Conservation (phyloP, 2,888 invertebrate species). For the Volucella inflata region DNA sequence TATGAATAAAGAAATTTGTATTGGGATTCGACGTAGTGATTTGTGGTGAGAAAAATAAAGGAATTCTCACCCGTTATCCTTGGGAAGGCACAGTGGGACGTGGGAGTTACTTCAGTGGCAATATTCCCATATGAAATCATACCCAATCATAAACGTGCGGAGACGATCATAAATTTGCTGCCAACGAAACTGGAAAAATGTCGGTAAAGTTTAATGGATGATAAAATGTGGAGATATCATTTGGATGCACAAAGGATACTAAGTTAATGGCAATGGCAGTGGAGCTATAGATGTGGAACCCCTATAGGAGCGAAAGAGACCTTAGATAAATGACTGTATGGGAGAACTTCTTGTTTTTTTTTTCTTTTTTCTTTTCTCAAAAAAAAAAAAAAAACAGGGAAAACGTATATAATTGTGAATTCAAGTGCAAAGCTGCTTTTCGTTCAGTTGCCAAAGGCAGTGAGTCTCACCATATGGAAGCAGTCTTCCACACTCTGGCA, state of each 20-base stretch:
- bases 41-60: constrained; percentile 8
- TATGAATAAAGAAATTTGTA: constrained; percentile 13
- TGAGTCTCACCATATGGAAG: constrained; percentile 66
- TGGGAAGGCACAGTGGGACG: neutral
- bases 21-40: constrained; percentile 7
- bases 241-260: constrained; percentile 50
- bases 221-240: constrained; percentile 71
- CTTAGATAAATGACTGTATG: constrained; percentile 50
- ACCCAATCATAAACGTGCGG: constrained; percentile 68
- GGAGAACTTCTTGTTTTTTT: constrained; percentile 39
- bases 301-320: constrained; percentile 35
- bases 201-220: constrained; percentile 74
- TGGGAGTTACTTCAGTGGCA: constrained; percentile 6
- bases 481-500: constrained; percentile 38
- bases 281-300: neutral
- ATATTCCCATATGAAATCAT: constrained; percentile 46
- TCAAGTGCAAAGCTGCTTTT: constrained; percentile 70
- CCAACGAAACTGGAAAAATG: constrained; percentile 74
- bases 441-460: constrained; percentile 62
- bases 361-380: neutral
- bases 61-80: neutral
- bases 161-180: constrained; percentile 72
- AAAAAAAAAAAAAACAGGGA: constrained; percentile 21
- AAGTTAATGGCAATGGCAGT: constrained; percentile 20
- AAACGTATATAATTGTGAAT: constrained; percentile 63